Conservation (phyloP, 2,797 vertebrate genomes). For the Hemibagrus guttatus region DNA sequence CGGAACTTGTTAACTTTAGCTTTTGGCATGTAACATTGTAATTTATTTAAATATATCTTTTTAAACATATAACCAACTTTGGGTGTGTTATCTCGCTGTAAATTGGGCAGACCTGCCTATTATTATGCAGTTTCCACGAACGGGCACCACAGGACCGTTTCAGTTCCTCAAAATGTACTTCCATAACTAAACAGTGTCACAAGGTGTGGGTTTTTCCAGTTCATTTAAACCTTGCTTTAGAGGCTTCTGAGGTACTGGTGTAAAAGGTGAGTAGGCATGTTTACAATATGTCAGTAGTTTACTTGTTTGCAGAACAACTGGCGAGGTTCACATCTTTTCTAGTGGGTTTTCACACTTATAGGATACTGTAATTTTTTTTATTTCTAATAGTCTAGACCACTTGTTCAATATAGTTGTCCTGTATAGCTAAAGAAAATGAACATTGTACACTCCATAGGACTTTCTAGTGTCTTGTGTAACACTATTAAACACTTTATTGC, state of each 20-base stretch:
- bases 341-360: neutral
- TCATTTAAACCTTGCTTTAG: neutral
- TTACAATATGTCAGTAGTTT: neutral
- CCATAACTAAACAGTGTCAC: neutral
- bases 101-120: neutral
- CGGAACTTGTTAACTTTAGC: neutral
- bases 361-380: too few relatives aligned
- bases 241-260: neutral
- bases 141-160: neutral
- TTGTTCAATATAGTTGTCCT: neutral
- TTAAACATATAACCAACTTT: neutral
- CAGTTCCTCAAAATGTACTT: conserved; percentile 25
- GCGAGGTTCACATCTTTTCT: neutral
- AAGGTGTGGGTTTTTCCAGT: neutral
- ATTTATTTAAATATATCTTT: neutral
- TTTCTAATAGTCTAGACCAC: neutral
- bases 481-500: neutral
- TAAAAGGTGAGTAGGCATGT: neutral
- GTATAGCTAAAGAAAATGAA: neutral
- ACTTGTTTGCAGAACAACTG: neutral
- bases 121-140: neutral
- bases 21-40: neutral
- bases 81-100: neutral
- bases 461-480: neutral
- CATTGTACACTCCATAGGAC: neutral